phyloP scores from a whole-genome alignment of 2,888 invertebrate species.

The Julus scandinavius region DNA sequence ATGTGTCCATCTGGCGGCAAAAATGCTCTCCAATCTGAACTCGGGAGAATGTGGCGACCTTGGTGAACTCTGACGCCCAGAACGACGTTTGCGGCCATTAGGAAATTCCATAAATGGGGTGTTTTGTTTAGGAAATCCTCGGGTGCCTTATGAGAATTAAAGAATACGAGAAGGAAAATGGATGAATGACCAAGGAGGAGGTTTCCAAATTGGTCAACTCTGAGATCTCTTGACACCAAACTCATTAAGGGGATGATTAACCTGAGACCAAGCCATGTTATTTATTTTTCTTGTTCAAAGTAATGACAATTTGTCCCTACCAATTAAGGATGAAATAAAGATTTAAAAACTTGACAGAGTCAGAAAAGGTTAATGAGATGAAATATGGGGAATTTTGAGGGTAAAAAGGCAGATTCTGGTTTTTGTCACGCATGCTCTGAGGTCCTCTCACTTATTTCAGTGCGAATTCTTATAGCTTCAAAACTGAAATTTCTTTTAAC shows the following conservation, averaged over 20 bases:
- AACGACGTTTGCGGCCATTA: not conserved
- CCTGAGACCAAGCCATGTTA: no score
- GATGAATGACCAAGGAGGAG: not conserved
- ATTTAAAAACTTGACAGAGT: not conserved
- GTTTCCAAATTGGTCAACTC: not conserved
- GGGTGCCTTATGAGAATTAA: not conserved
- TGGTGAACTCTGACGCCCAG: not conserved
- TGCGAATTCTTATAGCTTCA: no score
- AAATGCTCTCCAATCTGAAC: not conserved
- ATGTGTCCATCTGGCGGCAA: slow-evolving; percentile 7
- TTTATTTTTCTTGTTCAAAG: no score
- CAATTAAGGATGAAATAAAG: not conserved
- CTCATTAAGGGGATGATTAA: not conserved
- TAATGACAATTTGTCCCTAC: no score
- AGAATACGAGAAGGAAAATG: not conserved
- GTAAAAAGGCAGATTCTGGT: not conserved
- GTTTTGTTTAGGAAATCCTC: not conserved
- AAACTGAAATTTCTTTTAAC: no score
- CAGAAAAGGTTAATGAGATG: not conserved
- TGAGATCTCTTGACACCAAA: not conserved
- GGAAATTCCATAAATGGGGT: not conserved
- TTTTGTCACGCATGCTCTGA: no score
- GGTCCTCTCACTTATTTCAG: no score
- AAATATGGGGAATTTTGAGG: not conserved
- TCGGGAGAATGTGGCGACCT: not conserved